A percentile compares a stretch with the other conserved stretches of the same genome.
phyloP scores from a whole-genome alignment of 2,888 invertebrate genomes.

The Chouioia cunea region DNA sequence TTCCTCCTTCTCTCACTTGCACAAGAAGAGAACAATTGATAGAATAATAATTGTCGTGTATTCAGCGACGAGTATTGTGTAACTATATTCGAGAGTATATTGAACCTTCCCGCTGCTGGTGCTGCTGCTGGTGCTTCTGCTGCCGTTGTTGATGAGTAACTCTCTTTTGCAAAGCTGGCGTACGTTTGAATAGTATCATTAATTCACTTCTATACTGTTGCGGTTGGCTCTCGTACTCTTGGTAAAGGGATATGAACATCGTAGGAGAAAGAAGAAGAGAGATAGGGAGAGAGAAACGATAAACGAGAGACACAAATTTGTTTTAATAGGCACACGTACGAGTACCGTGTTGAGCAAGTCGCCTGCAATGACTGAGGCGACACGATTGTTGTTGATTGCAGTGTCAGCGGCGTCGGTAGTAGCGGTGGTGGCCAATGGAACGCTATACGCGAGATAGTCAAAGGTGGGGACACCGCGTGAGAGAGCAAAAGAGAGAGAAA shows the following conservation, averaged over 20 bases:
- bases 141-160: constrained; percentile 56
- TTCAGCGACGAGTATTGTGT: too few relatives aligned
- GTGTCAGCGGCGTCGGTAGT: not conserved
- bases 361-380: constrained; percentile 50
- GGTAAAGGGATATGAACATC: constrained; percentile 64
- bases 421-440: not conserved
- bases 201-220: constrained; percentile 61
- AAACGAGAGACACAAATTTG: constrained; percentile 1
- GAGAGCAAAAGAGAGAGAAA: constrained; percentile 3
- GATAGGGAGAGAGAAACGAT: not conserved
- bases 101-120: too few relatives aligned
- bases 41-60: too few relatives aligned
- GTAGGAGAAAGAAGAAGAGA: constrained; percentile 28
- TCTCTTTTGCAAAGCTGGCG: constrained; percentile 49
- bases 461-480: constrained; percentile 1
- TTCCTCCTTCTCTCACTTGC: too few relatives aligned
- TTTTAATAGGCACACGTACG: not conserved
- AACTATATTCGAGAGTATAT: too few relatives aligned
- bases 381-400: constrained; percentile 5
- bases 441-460: not conserved
- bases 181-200: constrained; percentile 57
- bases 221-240: constrained; percentile 59
- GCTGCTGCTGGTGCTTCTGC: too few relatives aligned
- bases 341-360: constrained; percentile 26
- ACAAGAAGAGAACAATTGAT: too few relatives aligned